Evolutionary conservation across 1,140 invertebrate genomes (phyloP).

Genomic region (Zeugodacus cucurbitae): DNA sequence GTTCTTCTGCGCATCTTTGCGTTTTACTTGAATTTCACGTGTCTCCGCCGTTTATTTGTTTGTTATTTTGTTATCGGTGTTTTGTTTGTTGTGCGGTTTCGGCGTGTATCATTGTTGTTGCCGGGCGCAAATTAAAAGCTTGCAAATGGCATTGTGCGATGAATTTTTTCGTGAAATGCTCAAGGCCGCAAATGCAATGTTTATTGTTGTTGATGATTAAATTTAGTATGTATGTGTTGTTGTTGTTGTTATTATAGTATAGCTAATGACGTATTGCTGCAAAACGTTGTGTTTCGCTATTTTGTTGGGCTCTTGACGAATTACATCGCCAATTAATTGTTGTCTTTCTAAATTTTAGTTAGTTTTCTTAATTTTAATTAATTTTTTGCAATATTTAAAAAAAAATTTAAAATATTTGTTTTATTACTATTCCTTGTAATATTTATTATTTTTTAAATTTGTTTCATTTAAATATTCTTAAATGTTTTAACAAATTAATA

Average conservation of each 20-base stretch:
- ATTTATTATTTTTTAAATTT: too few species aligned
- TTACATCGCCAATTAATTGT: too few species aligned
- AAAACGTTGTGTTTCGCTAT: not conserved
- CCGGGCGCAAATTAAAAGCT: not conserved
- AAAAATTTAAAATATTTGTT: too few species aligned
- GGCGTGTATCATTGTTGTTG: not conserved
- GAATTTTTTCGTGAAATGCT: not conserved
- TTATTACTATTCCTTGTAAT: too few species aligned
- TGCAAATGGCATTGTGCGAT: not conserved
- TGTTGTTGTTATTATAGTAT: not conserved
- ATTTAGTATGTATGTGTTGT: not conserved
- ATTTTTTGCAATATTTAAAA: too few species aligned
- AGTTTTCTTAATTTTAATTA: too few species aligned
- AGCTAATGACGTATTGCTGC: not conserved
- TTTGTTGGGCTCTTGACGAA: too few species aligned
- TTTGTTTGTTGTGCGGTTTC: not conserved
- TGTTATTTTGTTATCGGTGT: not conserved
- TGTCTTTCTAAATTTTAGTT: too few species aligned
- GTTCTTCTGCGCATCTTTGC: too few species aligned
- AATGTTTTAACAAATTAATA: too few species aligned
- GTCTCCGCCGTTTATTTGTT: not conserved
- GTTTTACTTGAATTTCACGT: not conserved
- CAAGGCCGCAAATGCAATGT: not conserved
- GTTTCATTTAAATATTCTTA: too few species aligned
- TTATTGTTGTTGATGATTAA: not conserved